Percentiles rank a stretch among this genome's conserved stretches.
Evolutionary conservation across 2,888 invertebrate genomes (phyloP).

Genomic region (Lasioglossum marginatum): DNA sequence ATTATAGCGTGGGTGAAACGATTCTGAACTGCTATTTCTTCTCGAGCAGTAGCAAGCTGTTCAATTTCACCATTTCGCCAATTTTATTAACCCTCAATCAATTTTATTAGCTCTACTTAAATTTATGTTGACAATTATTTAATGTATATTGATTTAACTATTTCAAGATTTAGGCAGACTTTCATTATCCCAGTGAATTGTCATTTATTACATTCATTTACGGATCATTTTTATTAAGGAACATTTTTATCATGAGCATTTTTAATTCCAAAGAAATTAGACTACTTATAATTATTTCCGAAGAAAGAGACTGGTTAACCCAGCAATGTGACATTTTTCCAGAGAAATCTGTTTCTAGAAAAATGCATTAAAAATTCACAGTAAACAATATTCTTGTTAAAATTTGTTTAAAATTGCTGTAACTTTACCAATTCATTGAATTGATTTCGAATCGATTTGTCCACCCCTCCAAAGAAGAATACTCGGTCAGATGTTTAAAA

Average conservation of each 20-base stretch:
- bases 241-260: neutral
- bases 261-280: neutral
- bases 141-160: neutral
- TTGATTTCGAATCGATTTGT: neutral
- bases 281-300: no score
- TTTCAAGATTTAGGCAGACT: neutral
- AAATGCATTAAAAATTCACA: no score
- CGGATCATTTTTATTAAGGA: no score
- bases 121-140: neutral
- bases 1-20: neutral
- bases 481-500: neutral
- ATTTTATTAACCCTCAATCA: neutral
- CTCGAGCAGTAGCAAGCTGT: neutral
- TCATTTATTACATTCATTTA: neutral
- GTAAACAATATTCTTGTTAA: no score
- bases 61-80: neutral
- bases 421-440: neutral
- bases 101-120: neutral
- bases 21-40: neutral
- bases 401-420: neutral
- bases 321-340: no score
- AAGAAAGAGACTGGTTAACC: no score
- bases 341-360: no score
- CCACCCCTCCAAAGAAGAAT: neutral
- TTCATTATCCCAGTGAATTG: neutral